A percentile compares a stretch with the other conserved stretches of the same genome.
phyloP scores from a whole-genome alignment of 2,797 vertebrate species.

The Apogon hyalosoma region DNA sequence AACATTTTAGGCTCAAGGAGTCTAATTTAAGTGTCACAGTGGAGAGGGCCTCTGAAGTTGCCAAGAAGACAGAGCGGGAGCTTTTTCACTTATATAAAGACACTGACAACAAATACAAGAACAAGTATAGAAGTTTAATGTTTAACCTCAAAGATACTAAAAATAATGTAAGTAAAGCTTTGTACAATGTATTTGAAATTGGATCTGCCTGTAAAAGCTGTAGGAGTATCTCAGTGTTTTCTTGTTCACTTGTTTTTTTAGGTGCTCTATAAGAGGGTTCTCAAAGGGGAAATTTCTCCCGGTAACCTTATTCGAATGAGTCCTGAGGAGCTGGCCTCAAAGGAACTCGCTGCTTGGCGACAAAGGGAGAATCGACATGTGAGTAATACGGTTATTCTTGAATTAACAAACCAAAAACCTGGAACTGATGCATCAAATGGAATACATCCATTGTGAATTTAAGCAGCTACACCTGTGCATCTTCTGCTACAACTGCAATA shows the following conservation, averaged over 20 bases:
- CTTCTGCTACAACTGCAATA: no score
- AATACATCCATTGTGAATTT: no score
- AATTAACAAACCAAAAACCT: no score
- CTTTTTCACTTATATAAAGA: slow-evolving; percentile 97
- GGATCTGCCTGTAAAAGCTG: neutral
- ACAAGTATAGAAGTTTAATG: slow-evolving; percentile 98
- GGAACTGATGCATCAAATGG: no score
- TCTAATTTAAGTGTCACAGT: slow-evolving; percentile 91
- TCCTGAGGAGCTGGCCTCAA: slow-evolving; percentile 97
- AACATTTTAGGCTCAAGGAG: slow-evolving; percentile 88
- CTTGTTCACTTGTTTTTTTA: slow-evolving; percentile 30
- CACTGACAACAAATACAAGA: slow-evolving; percentile 98
- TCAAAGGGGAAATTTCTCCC: slow-evolving; percentile 96
- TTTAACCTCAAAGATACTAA: slow-evolving; percentile 99
- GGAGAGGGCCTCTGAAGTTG: slow-evolving; percentile 93
- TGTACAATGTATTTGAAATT: slow-evolving; percentile 8
- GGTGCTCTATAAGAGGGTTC: slow-evolving; percentile 94
- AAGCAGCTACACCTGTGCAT: no score
- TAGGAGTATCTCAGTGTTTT: slow-evolving; percentile 64
- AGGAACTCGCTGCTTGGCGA: slow-evolving; percentile 98
- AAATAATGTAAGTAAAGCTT: slow-evolving; percentile 90
- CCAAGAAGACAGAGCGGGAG: slow-evolving; percentile 93
- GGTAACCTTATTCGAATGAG: slow-evolving; percentile 96
- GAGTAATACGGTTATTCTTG: slow-evolving; percentile 65
- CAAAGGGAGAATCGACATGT: slow-evolving; percentile 98